Percentiles rank a stretch among this genome's conserved stretches.
These are phyloP conservation scores for Camptogramma bilineatum DNA, from an alignment of 2,888 invertebrate genomes.

Conservation along the genomic window DNA sequence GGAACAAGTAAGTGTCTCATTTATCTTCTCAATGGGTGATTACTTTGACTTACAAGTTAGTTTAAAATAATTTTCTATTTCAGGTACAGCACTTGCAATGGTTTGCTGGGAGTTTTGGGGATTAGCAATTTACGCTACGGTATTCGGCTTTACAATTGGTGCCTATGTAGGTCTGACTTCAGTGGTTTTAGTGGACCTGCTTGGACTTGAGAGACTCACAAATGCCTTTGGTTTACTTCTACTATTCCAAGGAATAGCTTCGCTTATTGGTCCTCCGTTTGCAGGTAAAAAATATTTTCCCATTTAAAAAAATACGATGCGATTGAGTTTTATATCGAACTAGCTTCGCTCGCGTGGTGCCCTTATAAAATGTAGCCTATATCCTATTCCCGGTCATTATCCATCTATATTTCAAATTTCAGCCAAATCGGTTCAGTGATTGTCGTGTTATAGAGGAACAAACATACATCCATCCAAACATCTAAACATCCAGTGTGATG, in stretches of 20 bases:
- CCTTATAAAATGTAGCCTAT: too few relatives aligned
- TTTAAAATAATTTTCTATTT: slow-evolving; percentile 38
- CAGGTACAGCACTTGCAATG: slow-evolving; percentile 93
- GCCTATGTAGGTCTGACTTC: slow-evolving; percentile 99
- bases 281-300: slow-evolving; percentile 89
- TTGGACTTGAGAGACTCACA: slow-evolving; percentile 97
- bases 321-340: too few relatives aligned
- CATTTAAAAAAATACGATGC: too few relatives aligned
- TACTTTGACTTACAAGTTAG: neutral
- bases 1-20: slow-evolving; percentile 90
- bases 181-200: slow-evolving; percentile 96
- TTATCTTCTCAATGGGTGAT: neutral
- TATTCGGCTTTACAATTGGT: slow-evolving; percentile 96
- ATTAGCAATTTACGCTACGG: slow-evolving; percentile 90
- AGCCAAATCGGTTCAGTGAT: too few relatives aligned
- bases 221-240: slow-evolving; percentile 97
- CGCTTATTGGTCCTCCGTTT: slow-evolving; percentile 96
- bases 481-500: too few relatives aligned
- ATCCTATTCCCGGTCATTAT: too few relatives aligned
- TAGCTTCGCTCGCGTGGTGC: too few relatives aligned
- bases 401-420: too few relatives aligned
- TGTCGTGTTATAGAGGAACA: too few relatives aligned
- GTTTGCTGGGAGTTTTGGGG: slow-evolving; percentile 90
- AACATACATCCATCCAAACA: too few relatives aligned
- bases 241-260: slow-evolving; percentile 97